These are phyloP conservation scores for Vanessa cardui DNA, from an alignment of 2,888 invertebrate genomes.

Conservation along the genomic window DNA sequence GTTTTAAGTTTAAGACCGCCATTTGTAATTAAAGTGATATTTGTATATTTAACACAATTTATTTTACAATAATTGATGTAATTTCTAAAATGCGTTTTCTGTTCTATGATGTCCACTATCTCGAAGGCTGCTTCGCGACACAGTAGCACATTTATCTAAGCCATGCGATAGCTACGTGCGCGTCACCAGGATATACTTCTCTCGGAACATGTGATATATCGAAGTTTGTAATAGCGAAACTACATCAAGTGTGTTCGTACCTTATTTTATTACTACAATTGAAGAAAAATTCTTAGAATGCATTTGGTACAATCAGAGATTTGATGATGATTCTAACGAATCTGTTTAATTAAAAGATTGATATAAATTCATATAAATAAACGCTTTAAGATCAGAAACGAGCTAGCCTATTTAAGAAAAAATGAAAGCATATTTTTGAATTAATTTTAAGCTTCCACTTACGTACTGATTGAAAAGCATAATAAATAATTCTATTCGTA, in stretches of 20 bases:
- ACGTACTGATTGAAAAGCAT: no score
- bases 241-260: neutral
- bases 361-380: no score
- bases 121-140: conserved; percentile 14
- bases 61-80: neutral
- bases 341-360: no score
- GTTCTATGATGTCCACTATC: conserved; percentile 26
- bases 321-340: no score
- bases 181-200: conserved; percentile 20
- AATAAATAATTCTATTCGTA: no score
- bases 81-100: neutral
- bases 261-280: neutral
- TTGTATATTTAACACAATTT: no score
- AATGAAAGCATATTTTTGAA: no score
- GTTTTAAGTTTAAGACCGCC: no score
- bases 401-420: no score
- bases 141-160: conserved; percentile 21
- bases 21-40: no score
- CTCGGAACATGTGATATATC: conserved; percentile 12
- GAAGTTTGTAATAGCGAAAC: conserved; percentile 1
- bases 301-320: neutral
- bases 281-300: neutral
- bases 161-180: conserved; percentile 29
- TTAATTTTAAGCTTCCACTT: no score
- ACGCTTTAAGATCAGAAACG: no score